Conservation (phyloP, 2,797 vertebrate species). For the Odontamblyopus lacepedii region DNA sequence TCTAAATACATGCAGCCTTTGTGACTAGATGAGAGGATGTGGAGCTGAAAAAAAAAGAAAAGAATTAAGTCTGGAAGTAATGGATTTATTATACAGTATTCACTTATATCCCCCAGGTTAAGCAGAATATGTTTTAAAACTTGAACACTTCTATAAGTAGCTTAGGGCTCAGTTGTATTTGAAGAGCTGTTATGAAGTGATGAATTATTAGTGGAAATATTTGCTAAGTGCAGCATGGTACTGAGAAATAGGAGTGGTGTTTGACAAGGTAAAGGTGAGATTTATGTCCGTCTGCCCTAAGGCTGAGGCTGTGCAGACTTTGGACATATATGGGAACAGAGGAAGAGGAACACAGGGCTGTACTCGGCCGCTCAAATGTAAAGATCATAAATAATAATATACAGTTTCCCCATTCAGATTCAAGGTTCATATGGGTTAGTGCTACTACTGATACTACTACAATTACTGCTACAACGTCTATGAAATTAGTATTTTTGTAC, state of each 20-base stretch:
- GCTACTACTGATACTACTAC: too few species aligned
- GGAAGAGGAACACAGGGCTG: background rate
- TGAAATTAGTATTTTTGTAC: too few species aligned
- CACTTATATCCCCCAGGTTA: too few species aligned
- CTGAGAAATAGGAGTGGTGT: background rate
- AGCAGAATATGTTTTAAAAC: background rate
- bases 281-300: conserved; percentile 3
- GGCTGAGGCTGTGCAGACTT: too few species aligned
- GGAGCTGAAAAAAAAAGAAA: too few species aligned
- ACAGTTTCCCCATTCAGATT: background rate
- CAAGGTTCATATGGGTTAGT: background rate
- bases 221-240: background rate
- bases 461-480: too few species aligned
- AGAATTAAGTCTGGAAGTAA: too few species aligned
- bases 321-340: conserved; percentile 5
- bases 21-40: too few species aligned
- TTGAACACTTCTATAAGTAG: conserved; percentile 13
- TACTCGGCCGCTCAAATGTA: background rate
- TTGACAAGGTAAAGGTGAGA: background rate
- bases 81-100: too few species aligned
- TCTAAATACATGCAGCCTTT: too few species aligned
- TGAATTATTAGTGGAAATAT: conserved; percentile 6
- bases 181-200: background rate
- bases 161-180: conserved; percentile 15
- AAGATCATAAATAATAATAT: background rate